These are phyloP conservation scores for Brassicogethes aeneus DNA, from an alignment of 2,888 invertebrate species.

Conservation along the genomic window DNA sequence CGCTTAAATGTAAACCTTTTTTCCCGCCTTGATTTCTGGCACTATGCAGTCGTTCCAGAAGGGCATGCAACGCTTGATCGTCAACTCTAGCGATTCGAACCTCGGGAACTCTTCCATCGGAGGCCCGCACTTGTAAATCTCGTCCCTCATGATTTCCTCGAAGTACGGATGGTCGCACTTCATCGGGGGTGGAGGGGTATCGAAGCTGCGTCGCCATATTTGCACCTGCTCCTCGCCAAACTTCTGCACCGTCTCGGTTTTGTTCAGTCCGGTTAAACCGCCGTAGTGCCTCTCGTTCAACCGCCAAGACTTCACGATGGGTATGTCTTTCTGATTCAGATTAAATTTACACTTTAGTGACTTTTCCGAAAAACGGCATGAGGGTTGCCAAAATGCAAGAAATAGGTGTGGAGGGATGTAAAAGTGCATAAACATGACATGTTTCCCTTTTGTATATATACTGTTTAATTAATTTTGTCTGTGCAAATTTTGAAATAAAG, in stretches of 20 bases:
- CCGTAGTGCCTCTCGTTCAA: constrained; percentile 85
- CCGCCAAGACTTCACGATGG: constrained; percentile 68
- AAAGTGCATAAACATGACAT: too few relatives aligned
- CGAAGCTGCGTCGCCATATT: constrained; percentile 79
- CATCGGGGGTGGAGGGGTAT: constrained; percentile 75
- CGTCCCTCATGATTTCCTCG: constrained; percentile 64
- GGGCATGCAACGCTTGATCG: constrained; percentile 73
- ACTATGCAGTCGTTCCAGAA: constrained; percentile 81
- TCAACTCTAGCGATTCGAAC: constrained; percentile 74
- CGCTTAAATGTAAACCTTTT: too few relatives aligned
- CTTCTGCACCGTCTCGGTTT: constrained; percentile 74
- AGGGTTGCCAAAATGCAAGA: too few relatives aligned
- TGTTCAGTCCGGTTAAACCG: constrained; percentile 75
- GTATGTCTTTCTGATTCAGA: constrained; percentile 58
- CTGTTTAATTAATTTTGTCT: too few relatives aligned
- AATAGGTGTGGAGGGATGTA: too few relatives aligned
- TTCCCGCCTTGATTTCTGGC: constrained; percentile 68
- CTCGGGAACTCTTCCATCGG: constrained; percentile 65
- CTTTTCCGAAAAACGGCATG: too few relatives aligned
- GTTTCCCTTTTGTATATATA: too few relatives aligned
- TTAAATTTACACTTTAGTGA: too few relatives aligned
- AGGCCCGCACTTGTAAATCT: constrained; percentile 65
- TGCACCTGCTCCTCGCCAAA: constrained; percentile 72
- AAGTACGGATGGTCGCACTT: constrained; percentile 67
- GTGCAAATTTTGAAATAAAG: too few relatives aligned